Base-by-base conservation (phyloP, 2,888 invertebrate species). In the Pyrocoelia pectoralis region DNA sequence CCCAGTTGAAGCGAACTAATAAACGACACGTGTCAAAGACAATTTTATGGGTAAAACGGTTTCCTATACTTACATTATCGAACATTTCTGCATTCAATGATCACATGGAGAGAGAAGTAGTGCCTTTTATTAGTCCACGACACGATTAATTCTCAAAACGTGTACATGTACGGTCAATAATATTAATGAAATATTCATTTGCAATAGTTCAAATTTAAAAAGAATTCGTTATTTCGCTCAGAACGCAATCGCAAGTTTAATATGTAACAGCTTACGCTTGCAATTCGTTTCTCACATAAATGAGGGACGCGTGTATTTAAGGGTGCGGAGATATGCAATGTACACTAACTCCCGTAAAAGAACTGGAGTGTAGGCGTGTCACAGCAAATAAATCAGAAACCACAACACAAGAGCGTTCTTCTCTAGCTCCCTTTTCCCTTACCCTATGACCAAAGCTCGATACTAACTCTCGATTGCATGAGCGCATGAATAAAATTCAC, bases 341-440 rank as follows among this genome's bases (percentile, higher is more conserved):
- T n/a, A 66, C 69, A 70, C 70, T 70, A 33, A 71, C 74, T 72
- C 73, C 24, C 73, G 72, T 73, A 70, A 72, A 71, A 72, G 72
- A 69, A 70, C 73, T 73, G 72, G 72, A 74, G 74, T 73, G 77
- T 75, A 74, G 79, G 80, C 78, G 79, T 79, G 79, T 72, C 75
- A 65, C 68, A 65, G 75, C 70, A 74, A 75, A 80, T 80, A 80
- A 80, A 80, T 80, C 80, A 80, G 76, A 72, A 77, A 77, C 79
- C 78, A 73, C 76, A 76, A 72, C 75, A 73, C 75, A 72, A 71
- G 68, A 70, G 70, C 66, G 63, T 68, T 67, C 69, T 38, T 52
- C 72, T 60, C 61, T 67, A 62, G 58, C 64, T 67, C 70, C 66
- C 58, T 60, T 58, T 59, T 63, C 56, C 54, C 55, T 53, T 56